Evolutionary conservation across 2,888 invertebrate genomes (phyloP).

Genomic region (Chesias legatella): DNA sequence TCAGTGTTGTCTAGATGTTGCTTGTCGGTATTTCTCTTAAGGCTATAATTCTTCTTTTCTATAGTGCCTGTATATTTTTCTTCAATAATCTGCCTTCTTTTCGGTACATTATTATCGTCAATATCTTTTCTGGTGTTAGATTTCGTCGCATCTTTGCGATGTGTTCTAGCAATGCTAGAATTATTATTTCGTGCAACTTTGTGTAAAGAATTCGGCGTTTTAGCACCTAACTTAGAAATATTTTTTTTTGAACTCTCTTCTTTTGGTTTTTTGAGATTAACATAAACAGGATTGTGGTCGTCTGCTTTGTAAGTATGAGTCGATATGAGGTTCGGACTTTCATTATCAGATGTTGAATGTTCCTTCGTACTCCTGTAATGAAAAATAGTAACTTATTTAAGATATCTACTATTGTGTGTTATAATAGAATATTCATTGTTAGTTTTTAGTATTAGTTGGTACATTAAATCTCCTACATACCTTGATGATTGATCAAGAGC

Average conservation of each 20-base stretch:
- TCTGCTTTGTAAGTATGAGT: slow-evolving; percentile 20
- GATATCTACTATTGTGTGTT: neutral
- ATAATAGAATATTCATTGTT: too few relatives aligned
- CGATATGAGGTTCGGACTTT: slow-evolving; percentile 12
- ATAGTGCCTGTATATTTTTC: slow-evolving; percentile 5
- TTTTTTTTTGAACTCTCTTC: slow-evolving; percentile 25
- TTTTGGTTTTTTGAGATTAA: slow-evolving; percentile 36
- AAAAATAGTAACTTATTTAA: neutral
- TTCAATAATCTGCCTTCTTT: slow-evolving; percentile 7
- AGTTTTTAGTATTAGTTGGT: neutral
- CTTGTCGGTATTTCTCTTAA: slow-evolving; percentile 4
- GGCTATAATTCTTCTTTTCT: slow-evolving; percentile 15
- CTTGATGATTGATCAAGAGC: slow-evolving; percentile 29
- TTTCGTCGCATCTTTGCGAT: slow-evolving; percentile 21
- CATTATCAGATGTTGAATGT: slow-evolving; percentile 24
- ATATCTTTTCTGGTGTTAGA: slow-evolving; percentile 12
- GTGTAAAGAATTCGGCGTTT: slow-evolving; percentile 24
- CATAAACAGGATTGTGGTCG: slow-evolving; percentile 40
- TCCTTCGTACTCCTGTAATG: slow-evolving; percentile 29
- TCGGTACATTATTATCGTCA: slow-evolving; percentile 3
- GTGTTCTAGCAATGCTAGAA: slow-evolving; percentile 17
- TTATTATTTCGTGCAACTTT: slow-evolving; percentile 20
- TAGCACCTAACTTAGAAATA: slow-evolving; percentile 27
- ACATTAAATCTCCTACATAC: slow-evolving; percentile 24
- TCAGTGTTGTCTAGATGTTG: slow-evolving; percentile 6